These are phyloP conservation scores for Cistogaster globosa DNA, from an alignment of 2,888 invertebrate species.

Conservation along the genomic window DNA sequence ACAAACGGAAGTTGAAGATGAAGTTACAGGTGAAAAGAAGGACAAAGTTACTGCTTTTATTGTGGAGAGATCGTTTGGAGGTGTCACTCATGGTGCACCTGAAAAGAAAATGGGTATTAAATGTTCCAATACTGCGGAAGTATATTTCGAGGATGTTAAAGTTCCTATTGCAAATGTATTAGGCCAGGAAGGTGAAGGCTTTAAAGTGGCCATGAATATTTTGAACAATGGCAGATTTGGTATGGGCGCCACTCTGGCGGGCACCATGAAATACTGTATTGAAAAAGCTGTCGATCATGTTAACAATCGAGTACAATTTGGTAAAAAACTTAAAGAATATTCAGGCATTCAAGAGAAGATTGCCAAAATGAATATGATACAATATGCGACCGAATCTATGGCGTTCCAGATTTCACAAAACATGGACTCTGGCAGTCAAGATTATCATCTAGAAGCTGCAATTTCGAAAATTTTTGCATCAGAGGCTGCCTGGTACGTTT, in stretches of 20 bases:
- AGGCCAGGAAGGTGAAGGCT: slow-evolving; percentile 93
- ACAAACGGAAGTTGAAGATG: slow-evolving; percentile 90
- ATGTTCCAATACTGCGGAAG: slow-evolving; percentile 96
- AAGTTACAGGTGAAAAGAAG: slow-evolving; percentile 86
- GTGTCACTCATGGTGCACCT: slow-evolving; percentile 95
- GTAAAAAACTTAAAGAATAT: slow-evolving; percentile 90
- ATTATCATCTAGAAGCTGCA: slow-evolving; percentile 99
- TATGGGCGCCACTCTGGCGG: slow-evolving; percentile 96
- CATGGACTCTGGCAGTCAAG: slow-evolving; percentile 96
- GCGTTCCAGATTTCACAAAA: slow-evolving; percentile 98
- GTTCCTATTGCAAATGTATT: slow-evolving; percentile 95
- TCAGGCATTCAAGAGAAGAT: slow-evolving; percentile 96
- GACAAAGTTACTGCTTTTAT: slow-evolving; percentile 96
- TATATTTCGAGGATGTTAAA: slow-evolving; percentile 96
- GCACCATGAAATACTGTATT: slow-evolving; percentile 95
- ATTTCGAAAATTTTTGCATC: slow-evolving; percentile 97
- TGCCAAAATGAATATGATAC: slow-evolving; percentile 94
- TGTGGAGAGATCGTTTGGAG: slow-evolving; percentile 96
- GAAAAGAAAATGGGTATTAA: slow-evolving; percentile 99
- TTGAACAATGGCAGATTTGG: slow-evolving; percentile 98
- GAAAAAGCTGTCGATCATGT: slow-evolving; percentile 97
- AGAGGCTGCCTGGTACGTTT: slow-evolving; percentile 97
- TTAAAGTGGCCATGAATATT: slow-evolving; percentile 97
- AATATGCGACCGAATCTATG: slow-evolving; percentile 96
- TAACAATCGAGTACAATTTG: slow-evolving; percentile 93